Conservation (phyloP, 64 coral and sea anemone genomes). For the Hydrozoanthus tunicans region DNA sequence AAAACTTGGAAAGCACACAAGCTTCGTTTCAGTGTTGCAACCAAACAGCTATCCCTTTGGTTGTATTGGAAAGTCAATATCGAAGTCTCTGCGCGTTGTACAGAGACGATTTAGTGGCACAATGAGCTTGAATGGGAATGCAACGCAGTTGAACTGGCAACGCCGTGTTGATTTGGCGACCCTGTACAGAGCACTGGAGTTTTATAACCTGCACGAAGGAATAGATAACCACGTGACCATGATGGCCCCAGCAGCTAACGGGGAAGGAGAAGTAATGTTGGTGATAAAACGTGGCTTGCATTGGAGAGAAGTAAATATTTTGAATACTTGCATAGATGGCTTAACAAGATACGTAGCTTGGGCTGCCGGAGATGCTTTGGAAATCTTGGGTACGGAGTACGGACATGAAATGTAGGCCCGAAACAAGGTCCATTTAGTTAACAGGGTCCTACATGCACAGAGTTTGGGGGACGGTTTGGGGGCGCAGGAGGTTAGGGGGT, state of each 20-base stretch:
- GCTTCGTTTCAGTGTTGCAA: neutral
- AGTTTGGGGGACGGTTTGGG: too few species aligned
- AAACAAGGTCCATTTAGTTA: too few species aligned
- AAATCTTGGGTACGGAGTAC: too few species aligned
- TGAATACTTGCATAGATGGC: too few species aligned
- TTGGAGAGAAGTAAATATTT: slow-evolving; percentile 15
- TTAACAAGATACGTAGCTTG: neutral
- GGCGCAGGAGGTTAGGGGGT: too few species aligned
- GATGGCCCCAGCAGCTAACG: slow-evolving; percentile 43
- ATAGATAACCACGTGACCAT: slow-evolving; percentile 43
- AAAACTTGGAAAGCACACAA: neutral
- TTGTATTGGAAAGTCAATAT: neutral
- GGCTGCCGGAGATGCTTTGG: neutral
- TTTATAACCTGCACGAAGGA: slow-evolving; percentile 50
- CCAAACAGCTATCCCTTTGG: neutral
- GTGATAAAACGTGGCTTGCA: slow-evolving; percentile 45
- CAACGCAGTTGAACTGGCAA: slow-evolving; percentile 15
- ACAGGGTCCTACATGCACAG: too few species aligned
- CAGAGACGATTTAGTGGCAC: neutral
- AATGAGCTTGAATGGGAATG: neutral
- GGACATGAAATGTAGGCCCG: too few species aligned
- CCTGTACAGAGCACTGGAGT: slow-evolving; percentile 24
- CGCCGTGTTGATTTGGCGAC: slow-evolving; percentile 38
- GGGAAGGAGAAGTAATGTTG: slow-evolving; percentile 48
- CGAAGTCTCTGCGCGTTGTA: neutral